Evolutionary conservation across 1,140 invertebrate genomes (phyloP).

Genomic region (Polypedilum pembai): DNA sequence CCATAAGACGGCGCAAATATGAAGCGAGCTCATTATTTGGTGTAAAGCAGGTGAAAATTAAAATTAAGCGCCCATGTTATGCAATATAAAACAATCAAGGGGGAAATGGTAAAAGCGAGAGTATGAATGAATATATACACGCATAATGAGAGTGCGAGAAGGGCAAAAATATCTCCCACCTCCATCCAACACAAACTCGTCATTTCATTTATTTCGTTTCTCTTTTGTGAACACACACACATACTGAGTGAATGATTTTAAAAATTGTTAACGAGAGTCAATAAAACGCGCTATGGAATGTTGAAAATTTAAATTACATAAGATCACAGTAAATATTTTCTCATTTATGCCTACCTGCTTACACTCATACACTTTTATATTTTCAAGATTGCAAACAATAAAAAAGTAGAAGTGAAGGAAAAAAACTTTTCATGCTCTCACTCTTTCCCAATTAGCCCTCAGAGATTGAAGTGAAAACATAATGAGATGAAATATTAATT

Average conservation of each 20-base stretch:
- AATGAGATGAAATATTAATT: constrained; percentile 29
- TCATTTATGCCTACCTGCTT: background rate
- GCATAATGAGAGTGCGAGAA: background rate
- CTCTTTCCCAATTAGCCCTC: constrained; percentile 1
- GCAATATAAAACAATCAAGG: constrained; percentile 27
- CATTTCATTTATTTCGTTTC: background rate
- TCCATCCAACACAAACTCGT: background rate
- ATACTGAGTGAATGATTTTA: background rate
- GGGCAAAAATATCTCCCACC: background rate
- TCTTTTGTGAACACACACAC: background rate
- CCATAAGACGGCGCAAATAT: background rate
- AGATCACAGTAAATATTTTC: constrained; percentile 13
- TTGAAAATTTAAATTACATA: constrained; percentile 3
- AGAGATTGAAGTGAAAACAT: background rate
- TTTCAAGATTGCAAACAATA: constrained; percentile 9
- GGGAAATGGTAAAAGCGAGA: background rate
- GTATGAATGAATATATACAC: background rate
- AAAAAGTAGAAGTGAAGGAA: background rate
- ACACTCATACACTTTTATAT: background rate
- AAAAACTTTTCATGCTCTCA: background rate
- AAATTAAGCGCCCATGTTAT: constrained; percentile 27
- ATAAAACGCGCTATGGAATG: constrained; percentile 5
- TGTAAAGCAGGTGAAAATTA: constrained; percentile 28
- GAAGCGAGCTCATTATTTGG: constrained; percentile 9
- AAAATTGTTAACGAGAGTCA: constrained; percentile 25